These are phyloP conservation scores for Alitta virens DNA, from an alignment of 2,888 invertebrate species.

Conservation along the genomic window DNA sequence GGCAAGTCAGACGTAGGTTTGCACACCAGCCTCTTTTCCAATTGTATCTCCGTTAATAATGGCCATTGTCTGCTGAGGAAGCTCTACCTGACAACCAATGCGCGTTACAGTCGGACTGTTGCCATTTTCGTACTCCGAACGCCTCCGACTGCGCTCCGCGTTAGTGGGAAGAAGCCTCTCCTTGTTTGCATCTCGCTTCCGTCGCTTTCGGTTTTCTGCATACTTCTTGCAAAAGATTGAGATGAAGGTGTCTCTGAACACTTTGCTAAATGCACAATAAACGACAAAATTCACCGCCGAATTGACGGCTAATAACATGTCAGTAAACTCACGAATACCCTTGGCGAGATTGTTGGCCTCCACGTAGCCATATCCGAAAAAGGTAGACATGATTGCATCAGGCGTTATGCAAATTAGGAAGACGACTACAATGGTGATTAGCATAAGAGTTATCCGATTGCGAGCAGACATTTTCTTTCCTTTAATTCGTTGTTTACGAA, in stretches of 20 bases:
- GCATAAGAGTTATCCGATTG: constrained; percentile 33
- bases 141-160: neutral
- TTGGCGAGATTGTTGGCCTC: constrained; percentile 30
- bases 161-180: neutral
- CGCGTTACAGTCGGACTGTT: no score
- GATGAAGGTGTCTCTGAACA: constrained; percentile 29
- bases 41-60: constrained; percentile 2
- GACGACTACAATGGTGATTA: constrained; percentile 30
- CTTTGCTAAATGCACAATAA: constrained; percentile 31
- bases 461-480: constrained; percentile 26
- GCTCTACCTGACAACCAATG: no score
- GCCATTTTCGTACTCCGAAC: no score
- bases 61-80: neutral
- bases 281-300: constrained; percentile 35
- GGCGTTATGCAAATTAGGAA: constrained; percentile 32
- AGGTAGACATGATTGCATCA: constrained; percentile 33
- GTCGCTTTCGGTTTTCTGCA: neutral
- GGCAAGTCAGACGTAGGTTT: constrained; percentile 12
- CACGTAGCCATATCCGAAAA: constrained; percentile 31
- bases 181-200: constrained; percentile 3
- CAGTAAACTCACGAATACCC: constrained; percentile 34
- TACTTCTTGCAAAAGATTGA: constrained; percentile 22
- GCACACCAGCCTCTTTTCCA: neutral
- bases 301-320: constrained; percentile 32
- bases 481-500: constrained; percentile 42